Evolutionary conservation across 1,140 invertebrate genomes (phyloP), one percentile per base, ranked within the genome.

Genomic region (Mamestra configurata): DNA sequence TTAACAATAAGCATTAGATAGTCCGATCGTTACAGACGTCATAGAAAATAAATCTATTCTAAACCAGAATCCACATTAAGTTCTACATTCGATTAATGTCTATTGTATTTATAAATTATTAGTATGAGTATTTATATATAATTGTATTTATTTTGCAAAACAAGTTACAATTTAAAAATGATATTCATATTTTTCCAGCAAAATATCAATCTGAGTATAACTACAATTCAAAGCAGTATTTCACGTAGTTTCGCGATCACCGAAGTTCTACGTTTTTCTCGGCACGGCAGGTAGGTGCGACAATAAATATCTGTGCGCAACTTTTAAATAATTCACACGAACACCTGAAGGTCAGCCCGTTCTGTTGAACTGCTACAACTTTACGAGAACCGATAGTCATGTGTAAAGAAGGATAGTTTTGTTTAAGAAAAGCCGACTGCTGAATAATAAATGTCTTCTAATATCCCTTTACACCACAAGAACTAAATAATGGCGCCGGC

Each of bases 291-390:
- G 59, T 35, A 68, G 64, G 40, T 27, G 15, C 11, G 43, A 20
- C 64, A 68, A 68, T 68, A 68, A 68, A 68, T 68, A 68, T 68
- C 40, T 24, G 40, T n/a, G 22, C 64, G 64, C 40, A 68, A 68
- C 66, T 70, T 61, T 49, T 70, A 49, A 49, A 49, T 46, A 46
- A 70, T 70, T 70, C 66, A 70, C 22, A 37, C 40, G 20, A 40
- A 70, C 66, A 37, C 22, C 20, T 70, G 5, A 46, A 70, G 66
- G 66, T 70, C 66, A 70, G 24, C 24, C 40, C 13, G 31, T 66
- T 40, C 4, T 40, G 20, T 70, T 70, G 5, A 49, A 70, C 66
- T 49, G 22, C 15, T 27, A 22, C 3, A 49, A 49, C 20, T 70
- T 43, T 49, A 18, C 40, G 15, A 5, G 20, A 66, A 66, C 35